Conservation (phyloP, 1,140 invertebrate genomes). For the Thrips palmi region DNA sequence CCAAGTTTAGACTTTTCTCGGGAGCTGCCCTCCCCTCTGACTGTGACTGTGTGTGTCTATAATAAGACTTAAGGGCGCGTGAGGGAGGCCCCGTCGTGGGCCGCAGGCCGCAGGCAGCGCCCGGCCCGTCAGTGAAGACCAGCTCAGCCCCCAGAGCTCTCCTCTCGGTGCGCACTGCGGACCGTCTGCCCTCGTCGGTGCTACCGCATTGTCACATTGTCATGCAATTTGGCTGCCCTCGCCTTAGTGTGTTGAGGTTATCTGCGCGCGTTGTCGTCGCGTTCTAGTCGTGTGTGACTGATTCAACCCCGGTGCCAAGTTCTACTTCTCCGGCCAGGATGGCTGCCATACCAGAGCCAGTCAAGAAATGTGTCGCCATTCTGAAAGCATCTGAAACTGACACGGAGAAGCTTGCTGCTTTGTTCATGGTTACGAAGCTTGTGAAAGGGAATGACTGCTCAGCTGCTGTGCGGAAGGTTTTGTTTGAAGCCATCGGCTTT, state of each 20-base stretch:
- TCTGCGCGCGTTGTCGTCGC: conserved; percentile 6
- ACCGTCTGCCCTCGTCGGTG: no score
- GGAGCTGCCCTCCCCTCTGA: no score
- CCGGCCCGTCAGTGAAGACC: no score
- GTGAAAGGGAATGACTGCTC: conserved; percentile 63
- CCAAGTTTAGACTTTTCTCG: conserved; percentile 7
- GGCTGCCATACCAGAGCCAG: conserved; percentile 49
- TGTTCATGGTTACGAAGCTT: conserved; percentile 79
- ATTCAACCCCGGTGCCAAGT: conserved; percentile 17
- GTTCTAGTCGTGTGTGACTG: conserved; percentile 13
- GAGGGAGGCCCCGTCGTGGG: no score
- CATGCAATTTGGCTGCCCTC: background rate
- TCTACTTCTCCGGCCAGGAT: no score
- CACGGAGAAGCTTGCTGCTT: conserved; percentile 76
- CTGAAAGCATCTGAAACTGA: conserved; percentile 59
- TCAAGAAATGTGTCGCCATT: conserved; percentile 62
- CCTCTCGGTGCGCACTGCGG: no score
- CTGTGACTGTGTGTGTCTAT: no score
- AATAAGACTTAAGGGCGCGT: no score
- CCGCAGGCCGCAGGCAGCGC: no score
- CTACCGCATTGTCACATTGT: no score
- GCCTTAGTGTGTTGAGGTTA: conserved; percentile 8
- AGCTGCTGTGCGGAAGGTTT: conserved; percentile 43
- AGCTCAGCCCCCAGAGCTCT: no score
- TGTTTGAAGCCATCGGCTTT: conserved; percentile 77